Evolutionary conservation across 1,140 invertebrate species (phyloP).

Genomic region (Scaptomyza graminum): DNA sequence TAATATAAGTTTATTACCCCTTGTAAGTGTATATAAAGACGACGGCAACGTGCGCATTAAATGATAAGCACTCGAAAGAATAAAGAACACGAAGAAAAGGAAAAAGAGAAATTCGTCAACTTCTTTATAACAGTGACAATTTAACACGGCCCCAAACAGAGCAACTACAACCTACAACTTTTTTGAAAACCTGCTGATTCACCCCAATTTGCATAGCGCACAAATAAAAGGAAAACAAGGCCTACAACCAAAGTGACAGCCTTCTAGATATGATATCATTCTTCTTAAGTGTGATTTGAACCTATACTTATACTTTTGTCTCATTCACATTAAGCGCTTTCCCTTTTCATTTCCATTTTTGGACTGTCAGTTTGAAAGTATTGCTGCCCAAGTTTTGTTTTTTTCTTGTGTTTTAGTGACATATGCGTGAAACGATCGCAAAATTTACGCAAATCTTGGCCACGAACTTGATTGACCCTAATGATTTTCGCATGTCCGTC

Average conservation of each 20-base stretch:
- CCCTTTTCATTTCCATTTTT: constrained; percentile 31
- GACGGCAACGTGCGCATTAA: constrained; percentile 43
- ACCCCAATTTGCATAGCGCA: constrained; percentile 56
- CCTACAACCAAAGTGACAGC: constrained; percentile 9
- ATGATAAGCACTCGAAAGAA: constrained; percentile 31
- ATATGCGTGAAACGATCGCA: constrained; percentile 30
- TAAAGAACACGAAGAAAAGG: constrained; percentile 40
- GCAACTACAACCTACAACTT: background rate
- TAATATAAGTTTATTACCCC: too few relatives aligned
- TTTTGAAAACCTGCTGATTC: constrained; percentile 18
- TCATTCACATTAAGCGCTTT: constrained; percentile 45
- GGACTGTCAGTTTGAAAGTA: constrained; percentile 28
- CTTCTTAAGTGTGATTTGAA: constrained; percentile 27
- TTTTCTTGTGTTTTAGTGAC: constrained; percentile 32
- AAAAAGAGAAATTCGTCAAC: constrained; percentile 59
- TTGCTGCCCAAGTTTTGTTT: constrained; percentile 12
- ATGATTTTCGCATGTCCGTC: constrained; percentile 68
- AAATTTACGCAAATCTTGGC: constrained; percentile 59
- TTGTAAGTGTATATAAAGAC: background rate
- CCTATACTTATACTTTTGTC: constrained; percentile 38
- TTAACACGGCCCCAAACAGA: constrained; percentile 9
- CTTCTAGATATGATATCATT: constrained; percentile 24
- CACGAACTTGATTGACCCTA: constrained; percentile 68
- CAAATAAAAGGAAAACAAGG: constrained; percentile 64
- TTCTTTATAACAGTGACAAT: constrained; percentile 10